Evolutionary conservation across 2,888 invertebrate genomes (phyloP).

Genomic region (Vannuccia rotundouncinata): DNA sequence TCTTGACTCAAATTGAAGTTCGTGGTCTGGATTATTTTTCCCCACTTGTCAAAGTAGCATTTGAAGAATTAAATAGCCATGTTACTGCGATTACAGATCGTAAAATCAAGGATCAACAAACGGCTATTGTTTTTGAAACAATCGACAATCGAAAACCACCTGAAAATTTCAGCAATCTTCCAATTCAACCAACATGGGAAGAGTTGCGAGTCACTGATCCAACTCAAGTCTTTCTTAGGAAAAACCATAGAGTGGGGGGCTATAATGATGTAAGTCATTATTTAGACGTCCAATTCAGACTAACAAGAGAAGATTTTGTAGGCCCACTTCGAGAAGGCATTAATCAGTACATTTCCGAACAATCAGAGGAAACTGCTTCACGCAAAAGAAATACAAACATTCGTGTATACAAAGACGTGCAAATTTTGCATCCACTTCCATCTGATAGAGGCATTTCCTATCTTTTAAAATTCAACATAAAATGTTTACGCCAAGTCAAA

Average conservation of each 20-base stretch:
- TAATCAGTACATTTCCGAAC: conserved; percentile 57
- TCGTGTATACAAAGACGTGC: conserved; percentile 45
- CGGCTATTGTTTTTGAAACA: background rate
- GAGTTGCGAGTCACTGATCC: conserved; percentile 47
- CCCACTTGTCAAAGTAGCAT: background rate
- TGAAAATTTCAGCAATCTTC: conserved; percentile 54
- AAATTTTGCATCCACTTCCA: conserved; percentile 42
- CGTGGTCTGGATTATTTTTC: background rate
- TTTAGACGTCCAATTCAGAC: conserved; percentile 69
- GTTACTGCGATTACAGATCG: background rate
- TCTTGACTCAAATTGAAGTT: background rate
- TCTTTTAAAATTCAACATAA: conserved; percentile 29
- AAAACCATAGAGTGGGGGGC: conserved; percentile 63
- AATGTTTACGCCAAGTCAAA: conserved; percentile 40
- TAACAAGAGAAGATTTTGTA: conserved; percentile 73
- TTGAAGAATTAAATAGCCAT: background rate
- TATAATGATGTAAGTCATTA: conserved; percentile 66
- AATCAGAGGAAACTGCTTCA: background rate
- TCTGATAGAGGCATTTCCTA: conserved; percentile 42
- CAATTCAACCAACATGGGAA: conserved; percentile 50
- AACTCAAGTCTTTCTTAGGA: conserved; percentile 58
- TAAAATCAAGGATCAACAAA: background rate
- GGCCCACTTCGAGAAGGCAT: conserved; percentile 68
- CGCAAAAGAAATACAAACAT: conserved; percentile 41
- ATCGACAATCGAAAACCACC: conserved; percentile 51